These are phyloP conservation scores for Ichneumon xanthorius DNA, from an alignment of 2,888 invertebrate species.

Conservation along the genomic window DNA sequence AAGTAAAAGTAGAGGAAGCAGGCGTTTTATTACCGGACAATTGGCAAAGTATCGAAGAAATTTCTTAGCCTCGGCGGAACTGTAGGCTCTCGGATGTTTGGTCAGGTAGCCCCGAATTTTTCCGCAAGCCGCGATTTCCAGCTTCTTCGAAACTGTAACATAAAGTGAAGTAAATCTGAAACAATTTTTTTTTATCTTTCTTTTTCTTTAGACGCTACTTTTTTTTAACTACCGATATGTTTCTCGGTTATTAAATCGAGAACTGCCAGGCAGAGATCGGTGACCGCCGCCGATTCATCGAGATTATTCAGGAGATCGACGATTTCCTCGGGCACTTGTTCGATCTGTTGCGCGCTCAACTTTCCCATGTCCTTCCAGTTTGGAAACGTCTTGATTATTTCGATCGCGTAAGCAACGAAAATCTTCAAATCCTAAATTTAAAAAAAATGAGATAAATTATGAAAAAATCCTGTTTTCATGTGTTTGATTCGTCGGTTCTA, in stretches of 20 bases:
- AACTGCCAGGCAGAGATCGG: conserved; percentile 77
- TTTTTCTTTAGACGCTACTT: conserved; percentile 9
- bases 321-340: conserved; percentile 46
- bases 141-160: conserved; percentile 58
- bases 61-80: conserved; percentile 67
- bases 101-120: conserved; percentile 76
- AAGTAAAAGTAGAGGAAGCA: too few species aligned
- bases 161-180: conserved; percentile 36
- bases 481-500: conserved; percentile 46
- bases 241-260: conserved; percentile 73
- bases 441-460: conserved; percentile 3
- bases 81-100: conserved; percentile 73
- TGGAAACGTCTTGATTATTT: conserved; percentile 77
- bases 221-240: conserved; percentile 72
- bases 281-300: conserved; percentile 64
- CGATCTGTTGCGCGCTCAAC: conserved; percentile 55
- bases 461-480: conserved; percentile 16
- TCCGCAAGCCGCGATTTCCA: conserved; percentile 73
- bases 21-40: conserved; percentile 69
- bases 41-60: conserved; percentile 74
- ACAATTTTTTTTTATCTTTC: neutral
- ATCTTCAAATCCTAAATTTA: conserved; percentile 70
- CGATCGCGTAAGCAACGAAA: conserved; percentile 72
- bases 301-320: conserved; percentile 67
- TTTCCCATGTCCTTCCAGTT: conserved; percentile 73